These are phyloP conservation scores for Heliconius nattereri DNA, from an alignment of 1,140 invertebrate species.

Conservation along the genomic window DNA sequence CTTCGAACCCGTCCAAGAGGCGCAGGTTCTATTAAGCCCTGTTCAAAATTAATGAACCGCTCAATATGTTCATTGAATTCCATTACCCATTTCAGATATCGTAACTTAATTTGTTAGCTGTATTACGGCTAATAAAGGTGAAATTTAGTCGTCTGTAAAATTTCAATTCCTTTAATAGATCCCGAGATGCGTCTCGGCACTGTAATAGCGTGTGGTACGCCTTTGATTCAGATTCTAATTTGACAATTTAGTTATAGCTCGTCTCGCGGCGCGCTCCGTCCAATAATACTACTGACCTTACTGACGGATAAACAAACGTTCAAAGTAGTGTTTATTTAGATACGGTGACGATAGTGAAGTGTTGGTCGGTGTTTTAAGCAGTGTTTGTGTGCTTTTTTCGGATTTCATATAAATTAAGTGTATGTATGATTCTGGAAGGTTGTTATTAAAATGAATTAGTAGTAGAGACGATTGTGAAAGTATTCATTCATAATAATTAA, in stretches of 20 bases:
- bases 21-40: too few species aligned
- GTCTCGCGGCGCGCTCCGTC: constrained; percentile 48
- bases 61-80: constrained; percentile 17
- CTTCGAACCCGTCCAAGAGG: too few species aligned
- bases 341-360: neutral
- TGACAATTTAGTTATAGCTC: constrained; percentile 66
- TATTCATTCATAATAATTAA: too few species aligned
- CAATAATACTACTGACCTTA: constrained; percentile 53
- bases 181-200: constrained; percentile 49
- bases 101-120: constrained; percentile 27
- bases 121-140: constrained; percentile 29
- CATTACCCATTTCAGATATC: constrained; percentile 31
- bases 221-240: constrained; percentile 62
- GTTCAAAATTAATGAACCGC: neutral
- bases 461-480: neutral
- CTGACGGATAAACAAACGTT: constrained; percentile 42
- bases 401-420: neutral
- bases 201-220: constrained; percentile 51
- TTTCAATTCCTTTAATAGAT: constrained; percentile 25
- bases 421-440: neutral
- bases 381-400: neutral
- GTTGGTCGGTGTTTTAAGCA: neutral
- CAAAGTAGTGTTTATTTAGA: constrained; percentile 26
- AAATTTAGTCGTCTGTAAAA: constrained; percentile 38
- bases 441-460: neutral